phyloP scores from a whole-genome alignment of 2,888 invertebrate genomes.

The Meiosimyza platycephala region DNA sequence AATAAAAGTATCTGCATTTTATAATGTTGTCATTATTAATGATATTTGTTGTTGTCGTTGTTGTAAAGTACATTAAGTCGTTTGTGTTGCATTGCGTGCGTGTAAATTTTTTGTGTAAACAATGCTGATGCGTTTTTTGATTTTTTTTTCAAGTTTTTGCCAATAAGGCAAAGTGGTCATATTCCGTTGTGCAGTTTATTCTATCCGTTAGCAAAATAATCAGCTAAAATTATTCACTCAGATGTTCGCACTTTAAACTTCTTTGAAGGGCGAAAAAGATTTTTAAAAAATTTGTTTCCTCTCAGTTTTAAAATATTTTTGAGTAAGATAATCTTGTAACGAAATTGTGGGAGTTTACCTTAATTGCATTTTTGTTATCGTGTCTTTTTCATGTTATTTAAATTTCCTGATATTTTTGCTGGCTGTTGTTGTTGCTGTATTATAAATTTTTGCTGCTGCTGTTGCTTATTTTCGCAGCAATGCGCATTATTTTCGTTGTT shows the following conservation, averaged over 20 bases:
- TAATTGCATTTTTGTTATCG: background rate
- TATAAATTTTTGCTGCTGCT: constrained; percentile 10
- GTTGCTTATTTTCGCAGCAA: background rate
- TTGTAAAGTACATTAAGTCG: constrained; percentile 11
- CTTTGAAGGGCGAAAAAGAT: too few relatives aligned
- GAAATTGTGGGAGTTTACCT: background rate
- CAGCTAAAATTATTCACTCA: too few relatives aligned
- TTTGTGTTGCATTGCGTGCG: constrained; percentile 7
- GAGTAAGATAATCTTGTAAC: too few relatives aligned
- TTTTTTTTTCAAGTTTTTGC: background rate
- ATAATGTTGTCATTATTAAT: constrained; percentile 10
- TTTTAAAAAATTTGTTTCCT: too few relatives aligned
- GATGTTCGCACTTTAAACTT: too few relatives aligned
- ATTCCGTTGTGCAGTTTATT: too few relatives aligned
- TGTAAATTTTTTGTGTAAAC: constrained; percentile 22
- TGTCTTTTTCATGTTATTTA: constrained; percentile 40
- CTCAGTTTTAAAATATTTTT: too few relatives aligned
- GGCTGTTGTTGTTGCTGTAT: background rate
- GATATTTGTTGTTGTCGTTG: constrained; percentile 5
- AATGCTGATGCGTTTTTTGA: background rate
- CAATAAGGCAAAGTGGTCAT: background rate
- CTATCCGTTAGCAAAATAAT: too few relatives aligned
- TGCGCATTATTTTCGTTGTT: background rate
- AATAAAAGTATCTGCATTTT: constrained; percentile 35
- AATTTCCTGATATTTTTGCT: constrained; percentile 42